Evolutionary conservation across 2,113 vertebrate species (phyloP).

Genomic region (Uria lomvia): DNA sequence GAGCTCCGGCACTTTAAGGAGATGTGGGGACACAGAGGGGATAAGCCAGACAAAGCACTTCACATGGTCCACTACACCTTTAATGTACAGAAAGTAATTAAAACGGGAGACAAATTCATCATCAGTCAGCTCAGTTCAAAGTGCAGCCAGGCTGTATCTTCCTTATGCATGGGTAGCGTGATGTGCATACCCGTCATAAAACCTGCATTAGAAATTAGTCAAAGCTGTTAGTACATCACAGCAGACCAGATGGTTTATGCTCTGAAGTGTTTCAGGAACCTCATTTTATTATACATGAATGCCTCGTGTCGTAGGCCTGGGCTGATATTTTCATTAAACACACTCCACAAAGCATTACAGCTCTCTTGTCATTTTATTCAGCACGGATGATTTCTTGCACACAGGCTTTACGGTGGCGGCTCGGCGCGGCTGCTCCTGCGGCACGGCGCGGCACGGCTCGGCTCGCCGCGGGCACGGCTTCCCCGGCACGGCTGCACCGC

Average conservation of each 20-base stretch:
- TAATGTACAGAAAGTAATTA: slow-evolving; percentile 46
- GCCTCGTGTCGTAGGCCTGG: neutral
- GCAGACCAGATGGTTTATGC: slow-evolving; percentile 65
- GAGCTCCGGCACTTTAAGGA: neutral
- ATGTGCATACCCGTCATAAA: slow-evolving; percentile 47
- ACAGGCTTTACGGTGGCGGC: neutral
- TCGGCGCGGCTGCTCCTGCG: neutral
- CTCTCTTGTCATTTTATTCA: neutral
- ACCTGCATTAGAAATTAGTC: slow-evolving; percentile 52
- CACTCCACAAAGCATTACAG: slow-evolving; percentile 23
- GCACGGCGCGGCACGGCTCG: neutral
- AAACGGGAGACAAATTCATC: slow-evolving; percentile 48
- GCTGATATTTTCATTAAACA: slow-evolving; percentile 56
- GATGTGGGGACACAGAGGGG: neutral
- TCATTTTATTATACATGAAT: slow-evolving; percentile 30
- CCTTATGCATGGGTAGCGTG: slow-evolving; percentile 29
- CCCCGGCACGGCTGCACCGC: no score
- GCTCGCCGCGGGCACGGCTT: neutral
- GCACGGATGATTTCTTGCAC: neutral
- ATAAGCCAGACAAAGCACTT: slow-evolving; percentile 1
- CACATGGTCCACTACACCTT: slow-evolving; percentile 29
- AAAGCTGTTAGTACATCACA: slow-evolving; percentile 34
- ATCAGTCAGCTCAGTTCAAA: neutral
- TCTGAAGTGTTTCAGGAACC: slow-evolving; percentile 44
- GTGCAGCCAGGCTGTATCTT: slow-evolving; percentile 17